Base-by-base conservation (phyloP, 1,140 invertebrate species). In the Drosophila asahinai region DNA sequence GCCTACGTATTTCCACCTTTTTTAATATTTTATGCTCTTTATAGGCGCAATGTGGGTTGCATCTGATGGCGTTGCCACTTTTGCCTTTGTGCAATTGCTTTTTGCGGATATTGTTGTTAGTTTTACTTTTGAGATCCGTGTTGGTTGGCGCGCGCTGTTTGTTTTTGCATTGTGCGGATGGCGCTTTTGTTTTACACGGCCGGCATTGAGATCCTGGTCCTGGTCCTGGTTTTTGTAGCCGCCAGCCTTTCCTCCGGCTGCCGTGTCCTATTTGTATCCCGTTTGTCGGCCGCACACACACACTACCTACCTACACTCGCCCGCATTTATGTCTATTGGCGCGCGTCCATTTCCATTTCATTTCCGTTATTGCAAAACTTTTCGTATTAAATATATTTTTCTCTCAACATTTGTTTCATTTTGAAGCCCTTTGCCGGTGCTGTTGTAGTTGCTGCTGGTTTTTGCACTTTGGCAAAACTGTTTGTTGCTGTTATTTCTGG, bases 361-460 rank as follows among this genome's bases (percentile, higher is more conserved):
- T 89, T 89, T 89, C 86, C 86, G 86, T 89, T 89, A 89, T 89
- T 89, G 86, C 86, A 89, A 89, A 89, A 89, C 78, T 89, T 89
- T 89, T 89, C 86, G 86, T 89, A 90, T 89, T 89, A 89, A 89
- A 89, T 89, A 89, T 89, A 89, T 89, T 89, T 90, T 86, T 84
- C 84, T 76, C 42, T 12, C 65, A 63, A 54, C 77, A 70, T 81
- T 87, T 89, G 84, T 84, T 90, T 89, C 84, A 84, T 89, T 89
- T 84, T 77, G 81, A 72, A 71, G 83, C 49, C 55, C 70, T 83
- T 87, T 86, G 83, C 40, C 22, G 42, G 43, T 15, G 36, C 15
- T 14, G 60, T 48, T 66, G 42, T 19, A 64, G 19, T 45, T 82
- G 65, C 47, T 80, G 64, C 67, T 75, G 81, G 66, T 81, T 86